Base-by-base conservation (phyloP, 2,888 invertebrate species). In the Girardia tigrina region DNA sequence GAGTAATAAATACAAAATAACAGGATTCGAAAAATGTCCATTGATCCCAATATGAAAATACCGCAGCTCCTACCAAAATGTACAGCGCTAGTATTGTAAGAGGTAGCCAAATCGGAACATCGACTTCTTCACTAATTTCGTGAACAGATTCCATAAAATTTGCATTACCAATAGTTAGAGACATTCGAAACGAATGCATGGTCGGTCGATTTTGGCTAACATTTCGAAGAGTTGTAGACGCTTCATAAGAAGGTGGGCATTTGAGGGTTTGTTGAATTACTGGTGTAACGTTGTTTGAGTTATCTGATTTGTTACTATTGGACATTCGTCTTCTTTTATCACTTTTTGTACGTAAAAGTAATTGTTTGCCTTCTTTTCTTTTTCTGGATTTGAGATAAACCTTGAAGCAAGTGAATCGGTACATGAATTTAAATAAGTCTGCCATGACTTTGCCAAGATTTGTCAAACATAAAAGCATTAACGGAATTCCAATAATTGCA, bases 401-500 rank as follows among this genome's bases (percentile, higher is more conserved):
- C 2, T 71, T 70, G 27, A 75, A 75, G 28, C 77, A 77, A 29
- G 70, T 73, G 20, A 70, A 72, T 26, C 73, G 72, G 79, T 86
- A 86, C 77, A 85, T 81, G 79, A 84, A 85, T 42, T 85, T 83
- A 81, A 86, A 86, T 12, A 85, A 81, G 80, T 86, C 85, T 1
- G 86, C 86, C 77, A 86, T 80, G 26, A 85, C 84, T 78, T 86
- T 86, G n/a, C 86, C 86, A 75, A 86, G 85, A 79, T 86, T 86
- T 0, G 86, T 85, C 78, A 86, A 80, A 78, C 85, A 86, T 28
- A 86, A 80, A 74, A 86, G 80, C 86, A 86, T 86, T 26, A 86
- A 80, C 0, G 86, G 86, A 23, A 86, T 86, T 8, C 86, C 86
- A 20, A 84, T 79, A 8, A 83, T 80, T 6, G 84, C 83, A 78